Evolutionary conservation across 1,140 invertebrate species (phyloP).

Genomic region (Stegodyphus dumicola): DNA sequence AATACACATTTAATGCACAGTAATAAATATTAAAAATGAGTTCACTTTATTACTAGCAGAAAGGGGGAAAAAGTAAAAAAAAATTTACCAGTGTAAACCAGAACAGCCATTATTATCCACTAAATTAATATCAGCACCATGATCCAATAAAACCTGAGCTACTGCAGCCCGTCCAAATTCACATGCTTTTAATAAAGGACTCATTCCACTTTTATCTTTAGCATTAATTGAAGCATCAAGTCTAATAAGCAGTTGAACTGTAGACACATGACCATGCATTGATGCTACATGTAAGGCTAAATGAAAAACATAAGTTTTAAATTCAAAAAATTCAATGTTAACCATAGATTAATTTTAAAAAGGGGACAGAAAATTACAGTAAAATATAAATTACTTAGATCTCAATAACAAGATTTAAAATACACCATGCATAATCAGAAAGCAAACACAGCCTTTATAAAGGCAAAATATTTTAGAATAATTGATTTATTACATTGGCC

Average conservation of each 20-base stretch:
- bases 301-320: conserved; percentile 10
- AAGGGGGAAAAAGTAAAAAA: background rate
- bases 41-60: background rate
- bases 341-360: too few relatives aligned
- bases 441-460: too few relatives aligned
- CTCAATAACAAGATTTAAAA: too few relatives aligned
- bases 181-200: conserved; percentile 69
- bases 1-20: too few relatives aligned
- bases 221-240: conserved; percentile 67
- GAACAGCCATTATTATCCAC: conserved; percentile 68
- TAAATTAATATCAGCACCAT: conserved; percentile 66
- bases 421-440: too few relatives aligned
- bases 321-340: too few relatives aligned
- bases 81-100: conserved; percentile 69
- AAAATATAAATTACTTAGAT: too few relatives aligned
- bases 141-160: conserved; percentile 68
- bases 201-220: conserved; percentile 67
- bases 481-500: too few relatives aligned
- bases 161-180: conserved; percentile 69
- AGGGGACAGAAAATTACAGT: too few relatives aligned
- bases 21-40: too few relatives aligned
- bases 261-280: conserved; percentile 67
- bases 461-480: too few relatives aligned
- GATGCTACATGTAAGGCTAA: conserved; percentile 69
- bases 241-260: conserved; percentile 67